Conservation (phyloP, 2,113 vertebrate genomes). For the Amblyornis subalaris region DNA sequence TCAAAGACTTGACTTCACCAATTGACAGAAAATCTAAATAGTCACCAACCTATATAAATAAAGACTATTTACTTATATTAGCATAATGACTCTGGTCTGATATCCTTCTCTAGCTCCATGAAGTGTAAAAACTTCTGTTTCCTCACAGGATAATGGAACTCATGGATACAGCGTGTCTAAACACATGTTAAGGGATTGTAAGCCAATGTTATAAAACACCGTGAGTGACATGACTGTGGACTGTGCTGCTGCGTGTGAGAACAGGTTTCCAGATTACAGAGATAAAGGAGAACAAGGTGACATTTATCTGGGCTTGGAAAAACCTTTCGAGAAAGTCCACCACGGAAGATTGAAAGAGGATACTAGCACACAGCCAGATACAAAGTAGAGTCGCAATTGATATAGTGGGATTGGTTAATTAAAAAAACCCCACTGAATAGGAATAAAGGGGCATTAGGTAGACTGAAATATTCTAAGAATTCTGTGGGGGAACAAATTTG, state of each 20-base stretch:
- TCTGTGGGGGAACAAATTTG: background rate
- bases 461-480: background rate
- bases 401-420: background rate
- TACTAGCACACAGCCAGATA: background rate
- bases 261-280: background rate
- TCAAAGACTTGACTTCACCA: background rate
- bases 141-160: background rate
- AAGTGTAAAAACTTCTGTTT: background rate
- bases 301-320: background rate
- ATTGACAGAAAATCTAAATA: background rate
- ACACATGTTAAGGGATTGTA: background rate
- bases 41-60: background rate
- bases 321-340: background rate
- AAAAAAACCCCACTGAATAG: accelerated
- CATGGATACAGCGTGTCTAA: background rate
- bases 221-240: background rate
- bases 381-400: background rate
- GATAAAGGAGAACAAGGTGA: background rate
- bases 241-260: background rate
- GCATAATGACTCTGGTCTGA: background rate
- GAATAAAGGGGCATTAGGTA: background rate
- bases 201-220: background rate
- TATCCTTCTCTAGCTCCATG: background rate
- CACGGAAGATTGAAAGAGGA: background rate
- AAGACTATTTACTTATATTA: background rate